Conservation (phyloP, 1,140 invertebrate genomes). For the Lamellibrachia luymesi region DNA sequence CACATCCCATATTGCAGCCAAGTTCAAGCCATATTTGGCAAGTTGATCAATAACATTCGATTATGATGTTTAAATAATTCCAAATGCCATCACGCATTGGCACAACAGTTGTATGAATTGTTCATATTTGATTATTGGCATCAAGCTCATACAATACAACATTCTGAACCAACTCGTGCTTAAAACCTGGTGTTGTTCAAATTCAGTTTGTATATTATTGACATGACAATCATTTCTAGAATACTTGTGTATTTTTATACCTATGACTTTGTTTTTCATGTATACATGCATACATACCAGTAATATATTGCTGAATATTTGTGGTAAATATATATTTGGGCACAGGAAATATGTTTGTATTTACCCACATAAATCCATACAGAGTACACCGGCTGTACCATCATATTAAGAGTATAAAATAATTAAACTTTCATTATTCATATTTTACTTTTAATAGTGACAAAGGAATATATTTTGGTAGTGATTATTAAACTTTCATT, state of each 20-base stretch:
- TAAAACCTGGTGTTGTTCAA: too few relatives aligned
- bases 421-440: not conserved
- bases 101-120: too few relatives aligned
- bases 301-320: not conserved
- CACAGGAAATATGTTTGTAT: not conserved
- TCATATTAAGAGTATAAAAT: not conserved
- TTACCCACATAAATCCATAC: not conserved
- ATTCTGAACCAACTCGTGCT: too few relatives aligned
- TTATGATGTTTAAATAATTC: too few relatives aligned
- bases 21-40: too few relatives aligned
- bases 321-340: not conserved
- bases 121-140: too few relatives aligned
- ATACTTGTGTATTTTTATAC: not conserved
- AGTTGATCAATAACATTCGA: too few relatives aligned
- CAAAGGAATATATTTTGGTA: not conserved
- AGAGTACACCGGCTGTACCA: not conserved
- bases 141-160: too few relatives aligned
- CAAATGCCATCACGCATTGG: too few relatives aligned
- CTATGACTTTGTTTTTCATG: not conserved
- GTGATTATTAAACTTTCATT: not conserved
- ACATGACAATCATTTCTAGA: not conserved
- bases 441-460: not conserved
- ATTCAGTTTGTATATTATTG: too few relatives aligned
- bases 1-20: too few relatives aligned
- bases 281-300: not conserved